Evolutionary conservation across 1,140 invertebrate species (phyloP), one percentile per base, ranked within the genome.

Genomic region (Lordiphosa mommai): DNA sequence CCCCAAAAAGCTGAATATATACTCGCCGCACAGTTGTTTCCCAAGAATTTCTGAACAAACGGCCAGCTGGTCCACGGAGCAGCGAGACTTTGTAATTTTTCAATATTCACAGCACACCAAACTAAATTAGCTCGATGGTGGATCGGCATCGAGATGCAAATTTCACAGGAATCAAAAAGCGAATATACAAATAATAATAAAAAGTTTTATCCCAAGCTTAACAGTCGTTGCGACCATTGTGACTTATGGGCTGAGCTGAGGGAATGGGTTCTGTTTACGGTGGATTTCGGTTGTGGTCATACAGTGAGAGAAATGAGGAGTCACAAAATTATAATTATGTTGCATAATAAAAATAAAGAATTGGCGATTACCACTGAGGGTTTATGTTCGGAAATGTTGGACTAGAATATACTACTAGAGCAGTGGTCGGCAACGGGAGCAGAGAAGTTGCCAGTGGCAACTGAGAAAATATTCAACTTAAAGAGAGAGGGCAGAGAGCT

Each of bases 131-230:
- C 76, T 72, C 50, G 33, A 53, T 67, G 38, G 17, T 23, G 49
- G 50, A 27, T 66, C n/a, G 29, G 61, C 23, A 48, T 65, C 17
- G 59, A 44, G 36, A 84, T 72, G 77, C 77, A 84, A 84, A 84
- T 84, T 84, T 84, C 77, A 77, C 72, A 77, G 77, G 77, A 84
- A 84, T 84, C 68, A 85, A 84, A 76, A 77, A 58, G 52, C 36
- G 48, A 2, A 66, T 63, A 71, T 69, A 58, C 61, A 84, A 82
- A 76, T 68, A 84, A 84, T 82, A 76, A 76, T 67, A 84, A 84
- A 67, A 80, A 74, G 49, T 49, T 57, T 72, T 65, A 60, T 65
- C 51, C 47, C 68, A 37, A 58, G 55, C 56, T 60, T 40, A 43
- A 65, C 66, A 72, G 69, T 65, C 68, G 69, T 72, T 70, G 61